Conservation (phyloP, 2,888 invertebrate species). For the Epinotia brunnichana region DNA sequence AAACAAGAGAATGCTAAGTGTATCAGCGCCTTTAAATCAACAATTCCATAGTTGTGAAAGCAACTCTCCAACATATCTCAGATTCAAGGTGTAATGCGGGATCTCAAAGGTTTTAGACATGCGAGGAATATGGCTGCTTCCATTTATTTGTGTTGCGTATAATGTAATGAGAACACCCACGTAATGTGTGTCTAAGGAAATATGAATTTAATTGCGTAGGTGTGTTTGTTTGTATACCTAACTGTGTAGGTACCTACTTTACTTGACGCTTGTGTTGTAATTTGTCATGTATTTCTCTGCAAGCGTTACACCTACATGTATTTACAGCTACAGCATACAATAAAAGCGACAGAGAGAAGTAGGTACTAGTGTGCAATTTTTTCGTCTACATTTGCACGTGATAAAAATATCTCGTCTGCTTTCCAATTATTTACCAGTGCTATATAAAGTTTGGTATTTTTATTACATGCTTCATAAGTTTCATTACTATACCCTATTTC, state of each 20-base stretch:
- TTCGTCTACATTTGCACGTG: background rate
- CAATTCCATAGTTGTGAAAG: slow-evolving; percentile 25
- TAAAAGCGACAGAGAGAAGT: background rate
- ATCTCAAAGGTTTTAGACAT: slow-evolving; percentile 31
- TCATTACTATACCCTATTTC: no score
- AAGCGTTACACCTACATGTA: background rate
- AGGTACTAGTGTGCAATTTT: background rate
- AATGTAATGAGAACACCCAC: slow-evolving; percentile 31
- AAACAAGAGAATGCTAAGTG: no score
- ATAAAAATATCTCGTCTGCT: background rate
- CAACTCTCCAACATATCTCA: background rate
- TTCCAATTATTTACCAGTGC: no score
- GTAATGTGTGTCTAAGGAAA: slow-evolving; percentile 16
- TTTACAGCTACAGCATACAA: background rate
- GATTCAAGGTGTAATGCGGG: slow-evolving; percentile 32
- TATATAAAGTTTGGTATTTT: no score
- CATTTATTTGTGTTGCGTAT: slow-evolving; percentile 31
- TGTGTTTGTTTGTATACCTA: background rate
- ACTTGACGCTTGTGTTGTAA: no score
- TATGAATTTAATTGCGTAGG: slow-evolving; percentile 28
- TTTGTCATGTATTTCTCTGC: background rate
- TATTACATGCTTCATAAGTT: no score
- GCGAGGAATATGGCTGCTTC: slow-evolving; percentile 6
- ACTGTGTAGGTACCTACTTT: background rate
- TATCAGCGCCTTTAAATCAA: slow-evolving; percentile 2